Conservation (phyloP, 1,140 invertebrate genomes). For the Heliconius hewitsoni region DNA sequence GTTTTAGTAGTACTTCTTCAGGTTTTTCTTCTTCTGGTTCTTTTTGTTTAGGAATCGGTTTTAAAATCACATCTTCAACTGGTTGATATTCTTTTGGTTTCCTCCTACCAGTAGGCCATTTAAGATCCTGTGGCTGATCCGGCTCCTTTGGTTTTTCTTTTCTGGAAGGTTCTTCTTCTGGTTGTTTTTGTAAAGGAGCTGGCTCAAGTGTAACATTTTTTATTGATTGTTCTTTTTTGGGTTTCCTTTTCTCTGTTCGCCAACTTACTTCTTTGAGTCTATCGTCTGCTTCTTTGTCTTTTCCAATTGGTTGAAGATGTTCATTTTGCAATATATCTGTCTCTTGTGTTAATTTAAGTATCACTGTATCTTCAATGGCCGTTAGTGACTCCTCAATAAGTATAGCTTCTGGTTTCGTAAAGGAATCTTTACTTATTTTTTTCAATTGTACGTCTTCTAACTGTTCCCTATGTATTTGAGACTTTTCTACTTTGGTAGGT, state of each 20-base stretch:
- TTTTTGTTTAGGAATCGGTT: constrained; percentile 28
- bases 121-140: not conserved
- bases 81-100: constrained; percentile 43
- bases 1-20: constrained; percentile 40
- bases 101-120: constrained; percentile 41
- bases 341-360: constrained; percentile 15
- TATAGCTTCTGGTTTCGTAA: constrained; percentile 8
- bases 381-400: constrained; percentile 14
- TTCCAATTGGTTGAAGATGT: not conserved
- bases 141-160: constrained; percentile 16
- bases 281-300: constrained; percentile 13
- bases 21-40: not conserved
- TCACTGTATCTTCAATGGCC: constrained; percentile 23
- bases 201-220: constrained; percentile 38
- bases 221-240: constrained; percentile 30
- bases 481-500: constrained; percentile 18
- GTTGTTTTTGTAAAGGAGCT: constrained; percentile 26
- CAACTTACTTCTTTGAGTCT: constrained; percentile 36
- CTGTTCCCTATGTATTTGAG: constrained; percentile 11
- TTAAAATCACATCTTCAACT: constrained; percentile 24
- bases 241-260: constrained; percentile 38
- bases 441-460: constrained; percentile 40
- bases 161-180: not conserved
- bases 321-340: constrained; percentile 45
- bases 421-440: constrained; percentile 37